phyloP scores from a whole-genome alignment of 2,113 vertebrate species.

The Seriola rivoliana region DNA sequence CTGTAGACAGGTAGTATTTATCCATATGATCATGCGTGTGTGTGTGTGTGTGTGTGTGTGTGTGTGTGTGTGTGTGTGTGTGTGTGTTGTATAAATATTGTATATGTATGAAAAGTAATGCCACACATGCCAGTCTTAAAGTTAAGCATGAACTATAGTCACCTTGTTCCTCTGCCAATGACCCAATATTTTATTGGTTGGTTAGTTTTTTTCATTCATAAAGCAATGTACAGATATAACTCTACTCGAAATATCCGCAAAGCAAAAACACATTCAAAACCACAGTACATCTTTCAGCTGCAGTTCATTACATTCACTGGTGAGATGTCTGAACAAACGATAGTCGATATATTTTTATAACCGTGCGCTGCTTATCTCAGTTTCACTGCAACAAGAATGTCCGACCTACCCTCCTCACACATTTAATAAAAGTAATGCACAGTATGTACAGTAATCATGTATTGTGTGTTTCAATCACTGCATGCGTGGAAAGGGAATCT shows the following conservation, averaged over 20 bases:
- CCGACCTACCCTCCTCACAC: neutral
- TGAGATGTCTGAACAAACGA: neutral
- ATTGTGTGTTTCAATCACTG: neutral
- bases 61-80: neutral
- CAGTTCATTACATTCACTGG: neutral
- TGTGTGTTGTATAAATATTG: neutral
- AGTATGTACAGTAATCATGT: neutral
- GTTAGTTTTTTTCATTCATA: neutral
- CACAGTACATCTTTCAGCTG: neutral
- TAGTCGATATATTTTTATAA: no score
- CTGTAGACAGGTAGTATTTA: neutral
- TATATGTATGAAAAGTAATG: neutral
- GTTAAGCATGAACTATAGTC: no score
- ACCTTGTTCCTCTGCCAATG: neutral
- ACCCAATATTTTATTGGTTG: neutral
- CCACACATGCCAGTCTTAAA: neutral
- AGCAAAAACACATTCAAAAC: neutral
- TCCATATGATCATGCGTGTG: neutral
- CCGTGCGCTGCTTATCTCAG: neutral
- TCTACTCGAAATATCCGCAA: neutral
- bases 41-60: neutral
- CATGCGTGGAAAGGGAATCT: neutral
- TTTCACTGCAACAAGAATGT: neutral
- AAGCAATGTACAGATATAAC: neutral
- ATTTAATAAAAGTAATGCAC: neutral